Evolutionary conservation across 2,113 vertebrate species (phyloP).

Genomic region (Python bivittatus): DNA sequence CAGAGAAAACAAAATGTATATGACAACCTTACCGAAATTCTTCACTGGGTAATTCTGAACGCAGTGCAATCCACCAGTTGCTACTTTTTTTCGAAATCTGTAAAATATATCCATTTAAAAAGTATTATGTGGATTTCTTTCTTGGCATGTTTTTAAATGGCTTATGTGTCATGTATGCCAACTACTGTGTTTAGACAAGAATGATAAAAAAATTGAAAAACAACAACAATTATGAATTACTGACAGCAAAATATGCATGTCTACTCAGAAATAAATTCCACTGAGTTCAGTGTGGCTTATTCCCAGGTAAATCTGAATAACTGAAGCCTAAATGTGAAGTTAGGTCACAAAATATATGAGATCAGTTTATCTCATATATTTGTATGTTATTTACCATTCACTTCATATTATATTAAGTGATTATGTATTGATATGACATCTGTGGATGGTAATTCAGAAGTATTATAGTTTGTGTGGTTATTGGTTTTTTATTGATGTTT

Average conservation of each 20-base stretch:
- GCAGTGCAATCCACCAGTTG: conserved; percentile 91
- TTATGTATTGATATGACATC: neutral
- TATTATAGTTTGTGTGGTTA: neutral
- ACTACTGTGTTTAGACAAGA: neutral
- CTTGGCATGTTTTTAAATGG: neutral
- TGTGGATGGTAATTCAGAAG: neutral
- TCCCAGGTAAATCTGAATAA: neutral
- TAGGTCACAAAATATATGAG: neutral
- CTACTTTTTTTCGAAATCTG: conserved; percentile 76
- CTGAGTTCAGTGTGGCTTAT: neutral
- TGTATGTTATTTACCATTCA: neutral
- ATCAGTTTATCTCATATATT: neutral
- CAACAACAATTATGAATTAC: neutral
- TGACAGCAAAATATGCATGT: neutral
- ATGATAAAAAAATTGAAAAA: neutral
- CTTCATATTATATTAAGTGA: neutral
- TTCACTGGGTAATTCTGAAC: conserved; percentile 60
- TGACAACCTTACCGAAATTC: conserved; percentile 78
- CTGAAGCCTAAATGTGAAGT: neutral
- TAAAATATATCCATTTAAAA: conserved; percentile 17
- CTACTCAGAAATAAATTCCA: neutral
- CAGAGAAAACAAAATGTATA: conserved; percentile 26
- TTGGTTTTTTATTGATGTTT: neutral
- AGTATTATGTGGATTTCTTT: conserved; percentile 12
- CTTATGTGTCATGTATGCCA: neutral